Base-by-base conservation (phyloP, 2,113 vertebrate species). In the Copsychus sechellarum region DNA sequence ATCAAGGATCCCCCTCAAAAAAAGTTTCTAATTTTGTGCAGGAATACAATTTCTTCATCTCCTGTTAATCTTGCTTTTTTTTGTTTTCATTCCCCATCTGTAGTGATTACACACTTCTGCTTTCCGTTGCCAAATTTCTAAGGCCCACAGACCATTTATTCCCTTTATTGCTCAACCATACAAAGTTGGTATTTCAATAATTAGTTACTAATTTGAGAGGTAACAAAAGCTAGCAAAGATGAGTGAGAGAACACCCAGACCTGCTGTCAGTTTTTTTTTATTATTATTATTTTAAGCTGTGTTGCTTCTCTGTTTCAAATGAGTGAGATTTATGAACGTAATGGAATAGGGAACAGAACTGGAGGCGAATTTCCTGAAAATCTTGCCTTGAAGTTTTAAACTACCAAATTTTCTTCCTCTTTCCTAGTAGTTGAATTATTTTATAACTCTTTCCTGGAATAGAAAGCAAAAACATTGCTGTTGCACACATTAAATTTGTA, bases 131-230 rank as follows among this genome's bases (percentile, higher is more conserved):
- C 62, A n/a, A 10, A 11, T 56, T 38, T 54, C 7, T 28, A 31
- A 56, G 29, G 24, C 24, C 3, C 13, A 2, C 0, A 0, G 43
- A 28, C 47, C 4, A 0, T 42, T 56, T 33, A 21, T 64, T 77
- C 25, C 21, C 33, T 58, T 54, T 22, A 1, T 82, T 92, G 62
- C 45, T 82, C 62, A 81, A 12, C 45, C 3, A 0, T 21, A 4
- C 6, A 15, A 45, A 58, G n/a, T 12, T 60, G 70, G 4, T 69
- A n/a, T 26, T 78, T 56, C 57, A 20, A 4, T 38, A 48, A 74
- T 74, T 33, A 61, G 18, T 57, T 33, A 18, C n/a, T 31, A 20
- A 29, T 34, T 31, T 60, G 48, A 58, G n/a, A 13, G 16, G 6
- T 29, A 45, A 17, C 18, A 51, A n/a, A 78, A 66, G 11, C 42